Evolutionary conservation across 2,113 vertebrate species (phyloP), one percentile per base, ranked within the genome.

Genomic region (Peromyscus leucopus): DNA sequence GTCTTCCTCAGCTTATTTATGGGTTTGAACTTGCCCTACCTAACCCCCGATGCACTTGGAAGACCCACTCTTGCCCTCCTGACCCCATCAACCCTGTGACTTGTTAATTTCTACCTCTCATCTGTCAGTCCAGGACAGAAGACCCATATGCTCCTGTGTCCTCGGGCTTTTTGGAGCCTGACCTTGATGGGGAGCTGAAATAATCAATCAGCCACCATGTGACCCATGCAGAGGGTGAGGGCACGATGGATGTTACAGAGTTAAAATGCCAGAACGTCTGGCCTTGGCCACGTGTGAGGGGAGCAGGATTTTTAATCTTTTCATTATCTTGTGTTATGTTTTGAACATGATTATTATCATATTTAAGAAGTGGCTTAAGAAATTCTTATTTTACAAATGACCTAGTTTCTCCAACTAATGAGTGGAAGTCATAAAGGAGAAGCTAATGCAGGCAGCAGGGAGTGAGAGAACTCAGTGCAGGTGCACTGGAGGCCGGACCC

Each of bases 341-440:
- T 88, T 51, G 24, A 57, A 61, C 15, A 75, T 33, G 2, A 33
- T 71, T 48, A 31, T 26, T n/a, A 21, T 69, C 69, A 4, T n/a
- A 31, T 46, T 88, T 39, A 59, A 7, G 87, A 84, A 74, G 28
- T 26, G 21, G 74, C n/a, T 83, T 42, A 21, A 86, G 82, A 69
- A 55, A 61, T 67, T 67, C 76, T 51, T 61, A 48, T 48, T 39
- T 76, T 87, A 55, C 46, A 59, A 74, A 72, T 92, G 84, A 74
- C 55, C 46, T 39, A 48, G 67, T 95, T 93, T 95, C 85, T 96
- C 71, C n/a, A 65, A 11, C 76, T 67, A 84, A 76, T 87, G 84
- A 65, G 33, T 31, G 59, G 12, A 24, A 15, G 80, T 85, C 1
- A 36, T 2, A 17, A 63, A n/a, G 67, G 21, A 72, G 84, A n/a